A percentile compares a stretch with the other conserved stretches of the same genome.
These are phyloP conservation scores for Agrilus biguttatus DNA, from an alignment of 2,888 invertebrate species.

Conservation along the genomic window DNA sequence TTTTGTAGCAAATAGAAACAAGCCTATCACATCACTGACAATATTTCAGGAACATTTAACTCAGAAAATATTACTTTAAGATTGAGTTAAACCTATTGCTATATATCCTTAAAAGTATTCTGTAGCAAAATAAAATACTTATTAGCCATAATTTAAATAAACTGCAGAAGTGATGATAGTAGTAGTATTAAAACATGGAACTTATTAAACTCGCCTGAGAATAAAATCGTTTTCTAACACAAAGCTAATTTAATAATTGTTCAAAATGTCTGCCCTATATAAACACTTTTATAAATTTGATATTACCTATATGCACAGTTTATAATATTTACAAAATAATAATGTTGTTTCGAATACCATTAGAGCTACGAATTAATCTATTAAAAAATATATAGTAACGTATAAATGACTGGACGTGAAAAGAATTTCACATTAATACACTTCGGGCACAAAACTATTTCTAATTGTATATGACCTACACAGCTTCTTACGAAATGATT, in stretches of 20 bases:
- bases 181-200: conserved; percentile 18
- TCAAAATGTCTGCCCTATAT: conserved; percentile 26
- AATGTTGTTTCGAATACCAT: conserved; percentile 22
- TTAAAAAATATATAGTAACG: conserved; percentile 23
- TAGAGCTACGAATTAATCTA: conserved; percentile 17
- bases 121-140: too few species aligned
- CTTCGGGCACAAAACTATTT: conserved; percentile 27
- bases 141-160: conserved; percentile 10
- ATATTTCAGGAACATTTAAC: too few species aligned
- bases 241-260: conserved; percentile 21
- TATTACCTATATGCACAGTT: conserved; percentile 34
- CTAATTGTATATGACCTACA: conserved; percentile 8
- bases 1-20: too few species aligned
- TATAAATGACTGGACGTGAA: conserved; percentile 32
- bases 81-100: too few species aligned
- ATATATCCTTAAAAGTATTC: too few species aligned
- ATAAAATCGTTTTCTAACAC: conserved; percentile 22
- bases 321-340: conserved; percentile 32
- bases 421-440: conserved; percentile 27
- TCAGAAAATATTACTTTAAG: too few species aligned
- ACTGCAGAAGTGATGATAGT: conserved; percentile 18
- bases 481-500: neutral
- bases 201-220: conserved; percentile 12
- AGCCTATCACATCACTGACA: too few species aligned
- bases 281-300: conserved; percentile 31